These are phyloP conservation scores for Siniperca chuatsi DNA, from an alignment of 2,113 vertebrate genomes.

Conservation along the genomic window DNA sequence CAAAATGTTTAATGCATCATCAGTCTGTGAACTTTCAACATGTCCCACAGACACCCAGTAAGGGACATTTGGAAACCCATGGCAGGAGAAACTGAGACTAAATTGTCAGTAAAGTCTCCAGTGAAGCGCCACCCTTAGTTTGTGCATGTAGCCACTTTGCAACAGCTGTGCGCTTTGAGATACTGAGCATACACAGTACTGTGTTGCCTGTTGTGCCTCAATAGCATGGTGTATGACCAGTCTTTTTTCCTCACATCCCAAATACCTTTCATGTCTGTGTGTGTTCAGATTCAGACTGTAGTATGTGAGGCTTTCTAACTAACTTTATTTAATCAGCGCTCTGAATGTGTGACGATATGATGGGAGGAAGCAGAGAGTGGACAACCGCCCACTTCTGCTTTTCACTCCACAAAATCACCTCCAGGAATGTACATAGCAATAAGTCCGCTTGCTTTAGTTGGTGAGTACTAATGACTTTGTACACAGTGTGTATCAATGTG, in stretches of 20 bases:
- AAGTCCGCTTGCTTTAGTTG: background rate
- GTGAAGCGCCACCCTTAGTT: background rate
- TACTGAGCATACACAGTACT: background rate
- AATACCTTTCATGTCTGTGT: background rate
- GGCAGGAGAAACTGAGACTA: background rate
- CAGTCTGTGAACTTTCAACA: background rate
- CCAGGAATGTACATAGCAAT: background rate
- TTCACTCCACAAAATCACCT: conserved; percentile 9
- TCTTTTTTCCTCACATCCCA: background rate
- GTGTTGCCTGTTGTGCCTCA: background rate
- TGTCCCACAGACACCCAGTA: background rate
- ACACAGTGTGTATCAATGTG: too few relatives aligned
- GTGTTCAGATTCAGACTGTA: background rate
- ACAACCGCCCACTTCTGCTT: conserved; percentile 60
- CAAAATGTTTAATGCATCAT: background rate
- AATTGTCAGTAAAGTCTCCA: background rate
- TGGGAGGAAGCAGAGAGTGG: background rate
- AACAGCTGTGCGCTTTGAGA: background rate
- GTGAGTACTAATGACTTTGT: conserved; percentile 1
- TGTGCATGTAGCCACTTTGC: background rate
- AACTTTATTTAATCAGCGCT: background rate
- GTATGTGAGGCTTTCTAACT: background rate
- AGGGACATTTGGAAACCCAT: background rate
- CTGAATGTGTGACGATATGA: background rate
- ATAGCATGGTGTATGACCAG: background rate